These are phyloP conservation scores for Cheirogaleus major DNA, from an alignment of 2,797 vertebrate genomes.

Conservation along the genomic window DNA sequence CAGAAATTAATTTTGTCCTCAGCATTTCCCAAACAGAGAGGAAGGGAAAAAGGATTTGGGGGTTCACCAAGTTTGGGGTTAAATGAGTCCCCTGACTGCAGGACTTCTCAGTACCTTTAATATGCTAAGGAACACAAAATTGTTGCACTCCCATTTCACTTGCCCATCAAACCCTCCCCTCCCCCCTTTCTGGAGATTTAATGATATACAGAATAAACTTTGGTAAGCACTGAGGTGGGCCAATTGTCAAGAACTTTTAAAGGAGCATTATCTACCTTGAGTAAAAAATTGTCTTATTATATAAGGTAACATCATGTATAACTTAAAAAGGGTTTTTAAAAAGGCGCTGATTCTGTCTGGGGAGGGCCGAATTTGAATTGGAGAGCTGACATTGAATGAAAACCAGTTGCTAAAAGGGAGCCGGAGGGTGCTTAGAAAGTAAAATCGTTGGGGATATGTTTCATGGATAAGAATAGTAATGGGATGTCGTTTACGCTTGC, in stretches of 20 bases:
- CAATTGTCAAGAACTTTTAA: not conserved
- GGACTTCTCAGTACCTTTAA: not conserved
- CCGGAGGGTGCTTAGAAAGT: not conserved
- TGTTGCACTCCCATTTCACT: not conserved
- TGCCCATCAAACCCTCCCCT: not conserved
- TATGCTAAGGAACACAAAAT: not conserved
- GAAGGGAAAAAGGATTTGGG: not conserved
- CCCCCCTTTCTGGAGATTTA: not conserved
- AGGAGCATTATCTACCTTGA: not conserved
- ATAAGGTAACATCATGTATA: not conserved
- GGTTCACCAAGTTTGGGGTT: not conserved
- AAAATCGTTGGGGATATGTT: not conserved
- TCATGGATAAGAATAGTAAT: not conserved
- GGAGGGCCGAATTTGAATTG: not conserved
- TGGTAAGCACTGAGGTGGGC: not conserved
- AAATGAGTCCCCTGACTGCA: not conserved
- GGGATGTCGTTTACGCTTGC: not conserved
- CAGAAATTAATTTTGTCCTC: constrained; percentile 26
- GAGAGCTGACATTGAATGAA: not conserved
- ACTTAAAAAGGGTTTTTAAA: not conserved
- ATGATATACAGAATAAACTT: not conserved
- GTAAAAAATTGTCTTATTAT: not conserved
- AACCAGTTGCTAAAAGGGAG: not conserved
- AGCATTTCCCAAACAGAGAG: not conserved
- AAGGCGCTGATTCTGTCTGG: not conserved